Evolutionary conservation across 1,140 invertebrate genomes (phyloP).

Genomic region (Bombus pascuorum): DNA sequence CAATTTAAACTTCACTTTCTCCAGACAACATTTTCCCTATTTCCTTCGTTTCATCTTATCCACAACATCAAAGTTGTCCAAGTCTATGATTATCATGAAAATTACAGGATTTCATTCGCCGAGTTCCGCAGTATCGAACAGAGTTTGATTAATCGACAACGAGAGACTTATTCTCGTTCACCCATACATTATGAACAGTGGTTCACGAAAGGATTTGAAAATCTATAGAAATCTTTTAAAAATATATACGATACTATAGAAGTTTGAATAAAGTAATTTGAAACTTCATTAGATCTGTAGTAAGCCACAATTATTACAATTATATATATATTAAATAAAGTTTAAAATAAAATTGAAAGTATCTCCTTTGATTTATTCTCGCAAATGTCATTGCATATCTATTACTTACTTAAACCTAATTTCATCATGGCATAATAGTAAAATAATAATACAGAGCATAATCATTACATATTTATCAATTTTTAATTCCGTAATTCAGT

Average conservation of each 20-base stretch:
- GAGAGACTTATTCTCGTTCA: background rate
- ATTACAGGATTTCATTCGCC: conserved; percentile 1
- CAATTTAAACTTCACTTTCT: background rate
- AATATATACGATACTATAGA: no score
- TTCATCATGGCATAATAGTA: no score
- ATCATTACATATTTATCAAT: no score
- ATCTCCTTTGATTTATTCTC: no score
- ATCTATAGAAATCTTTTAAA: background rate
- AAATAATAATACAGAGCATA: no score
- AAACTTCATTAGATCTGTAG: no score
- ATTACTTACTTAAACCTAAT: no score
- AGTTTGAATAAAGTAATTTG: no score
- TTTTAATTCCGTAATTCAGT: background rate
- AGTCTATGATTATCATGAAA: background rate
- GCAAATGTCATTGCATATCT: no score
- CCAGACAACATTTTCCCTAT: background rate
- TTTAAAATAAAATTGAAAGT: no score
- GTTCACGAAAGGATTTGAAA: background rate
- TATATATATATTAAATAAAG: no score
- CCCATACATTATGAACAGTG: background rate
- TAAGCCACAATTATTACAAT: no score
- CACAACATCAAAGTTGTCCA: background rate
- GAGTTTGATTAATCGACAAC: background rate
- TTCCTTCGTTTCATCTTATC: background rate
- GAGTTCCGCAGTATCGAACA: background rate